These are phyloP conservation scores for Salvelinus alpinus DNA, from an alignment of 2,113 vertebrate species.

Conservation along the genomic window DNA sequence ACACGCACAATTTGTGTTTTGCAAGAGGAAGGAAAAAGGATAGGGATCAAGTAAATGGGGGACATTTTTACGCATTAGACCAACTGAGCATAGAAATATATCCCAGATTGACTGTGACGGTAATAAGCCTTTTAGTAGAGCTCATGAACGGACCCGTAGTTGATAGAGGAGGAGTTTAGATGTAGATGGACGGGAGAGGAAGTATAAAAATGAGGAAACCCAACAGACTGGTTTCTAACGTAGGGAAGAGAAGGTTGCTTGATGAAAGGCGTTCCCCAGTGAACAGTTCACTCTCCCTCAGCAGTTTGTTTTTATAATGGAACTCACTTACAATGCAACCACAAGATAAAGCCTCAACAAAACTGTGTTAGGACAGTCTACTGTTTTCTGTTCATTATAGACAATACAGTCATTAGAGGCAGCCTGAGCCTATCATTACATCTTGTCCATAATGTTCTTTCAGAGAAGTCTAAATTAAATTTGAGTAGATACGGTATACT, in stretches of 20 bases:
- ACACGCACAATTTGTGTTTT: background rate
- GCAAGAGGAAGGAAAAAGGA: constrained; percentile 1
- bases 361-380: background rate
- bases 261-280: background rate
- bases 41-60: background rate
- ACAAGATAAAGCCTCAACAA: background rate
- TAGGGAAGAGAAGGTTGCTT: background rate
- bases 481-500: background rate
- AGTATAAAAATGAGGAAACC: background rate
- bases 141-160: too few species aligned
- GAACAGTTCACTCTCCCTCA: background rate
- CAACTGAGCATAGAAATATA: background rate
- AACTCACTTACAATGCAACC: background rate
- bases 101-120: background rate
- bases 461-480: background rate
- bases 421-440: background rate
- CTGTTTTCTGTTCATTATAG: background rate
- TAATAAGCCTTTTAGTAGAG: background rate
- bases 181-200: background rate
- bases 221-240: background rate
- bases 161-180: background rate
- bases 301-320: background rate
- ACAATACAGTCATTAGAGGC: background rate
- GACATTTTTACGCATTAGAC: background rate
- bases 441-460: background rate